Percentiles rank a stretch among this genome's conserved stretches.
These are phyloP conservation scores for Hoplodrina ambigua DNA, from an alignment of 2,888 invertebrate species.

Conservation along the genomic window DNA sequence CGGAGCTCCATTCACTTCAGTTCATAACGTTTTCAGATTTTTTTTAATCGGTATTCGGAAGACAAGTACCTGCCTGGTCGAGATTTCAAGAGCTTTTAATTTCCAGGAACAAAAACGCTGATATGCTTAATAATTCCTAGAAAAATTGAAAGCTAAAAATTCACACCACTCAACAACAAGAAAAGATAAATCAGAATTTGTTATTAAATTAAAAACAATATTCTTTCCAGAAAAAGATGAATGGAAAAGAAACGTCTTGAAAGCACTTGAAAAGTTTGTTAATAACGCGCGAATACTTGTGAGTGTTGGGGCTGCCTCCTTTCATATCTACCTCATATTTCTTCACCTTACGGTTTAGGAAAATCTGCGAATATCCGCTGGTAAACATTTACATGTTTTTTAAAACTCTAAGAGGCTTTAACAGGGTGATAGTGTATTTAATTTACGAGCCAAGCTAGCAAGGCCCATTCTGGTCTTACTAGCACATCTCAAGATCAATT, in stretches of 20 bases:
- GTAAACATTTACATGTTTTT: conserved; percentile 24
- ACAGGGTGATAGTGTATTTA: neutral
- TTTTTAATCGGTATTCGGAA: neutral
- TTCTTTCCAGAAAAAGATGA: conserved; percentile 19
- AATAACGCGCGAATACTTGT: conserved; percentile 36
- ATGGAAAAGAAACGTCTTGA: conserved; percentile 9
- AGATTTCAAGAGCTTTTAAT: neutral
- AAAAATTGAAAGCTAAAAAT: too few relatives aligned
- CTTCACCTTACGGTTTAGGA: conserved; percentile 2
- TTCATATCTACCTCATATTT: conserved; percentile 31
- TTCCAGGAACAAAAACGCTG: too few relatives aligned
- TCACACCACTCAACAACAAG: neutral
- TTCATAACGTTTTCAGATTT: too few relatives aligned
- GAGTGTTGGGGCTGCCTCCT: conserved; percentile 12
- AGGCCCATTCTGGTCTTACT: too few relatives aligned
- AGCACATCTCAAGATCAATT: neutral
- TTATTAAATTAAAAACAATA: conserved; percentile 32
- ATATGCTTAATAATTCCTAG: too few relatives aligned
- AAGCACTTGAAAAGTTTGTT: conserved; percentile 42
- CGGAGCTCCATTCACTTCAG: too few relatives aligned
- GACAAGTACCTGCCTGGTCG: neutral
- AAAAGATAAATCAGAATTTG: conserved; percentile 26
- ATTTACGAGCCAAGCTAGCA: neutral
- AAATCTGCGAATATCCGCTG: conserved; percentile 16
- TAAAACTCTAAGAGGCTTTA: conserved; percentile 2